Base-by-base conservation (phyloP, 2,113 vertebrate species). In the Brachypteracias leptosomus region DNA sequence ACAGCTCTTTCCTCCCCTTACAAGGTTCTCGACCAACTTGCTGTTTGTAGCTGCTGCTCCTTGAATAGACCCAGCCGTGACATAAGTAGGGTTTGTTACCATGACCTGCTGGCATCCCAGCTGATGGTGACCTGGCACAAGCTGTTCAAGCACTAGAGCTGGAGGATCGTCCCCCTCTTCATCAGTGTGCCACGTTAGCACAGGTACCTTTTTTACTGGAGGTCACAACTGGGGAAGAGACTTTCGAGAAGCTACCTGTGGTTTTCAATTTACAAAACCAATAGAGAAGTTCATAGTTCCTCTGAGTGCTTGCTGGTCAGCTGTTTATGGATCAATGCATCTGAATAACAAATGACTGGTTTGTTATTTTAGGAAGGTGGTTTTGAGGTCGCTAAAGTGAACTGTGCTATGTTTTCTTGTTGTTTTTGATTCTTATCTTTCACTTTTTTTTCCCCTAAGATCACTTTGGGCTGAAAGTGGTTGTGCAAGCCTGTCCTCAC, bases 381-480 rank as follows among this genome's bases (percentile, higher is more conserved):
- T 93, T 97, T 96, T 96, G 93, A 96, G 76, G 68, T 93, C 47
- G 5, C 47, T 76, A 58, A 83, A 88, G 88, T 84, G 77, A 94
- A 94, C 87, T 76, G 20, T 57, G 31, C 29, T 61, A 2, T 80
- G 29, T 29, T 78, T 89, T 73, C 14, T 55, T 80, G 20, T 78
- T 92, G 29, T 11, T 87, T 82, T 90, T 93, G 13, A 51, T 73
- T 85, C 0, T 0, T 47, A 25, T 92, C 79, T 96, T 93, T 95
- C 85, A 88, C 75, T 90, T 96, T 82, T 82, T 61, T 89, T 57
- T 2, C 7, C 22, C 24, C 24, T 35, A 9, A 42, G 17, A 44
- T 88, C 7, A 25, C 47, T 84, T 72, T 67, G 77, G 15, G 24
- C 20, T 77, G 67, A 71, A 93, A 90, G 78, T 35, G 26, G 40